Base-by-base conservation (phyloP, 2,113 vertebrate species). In the Festucalex cinctus region DNA sequence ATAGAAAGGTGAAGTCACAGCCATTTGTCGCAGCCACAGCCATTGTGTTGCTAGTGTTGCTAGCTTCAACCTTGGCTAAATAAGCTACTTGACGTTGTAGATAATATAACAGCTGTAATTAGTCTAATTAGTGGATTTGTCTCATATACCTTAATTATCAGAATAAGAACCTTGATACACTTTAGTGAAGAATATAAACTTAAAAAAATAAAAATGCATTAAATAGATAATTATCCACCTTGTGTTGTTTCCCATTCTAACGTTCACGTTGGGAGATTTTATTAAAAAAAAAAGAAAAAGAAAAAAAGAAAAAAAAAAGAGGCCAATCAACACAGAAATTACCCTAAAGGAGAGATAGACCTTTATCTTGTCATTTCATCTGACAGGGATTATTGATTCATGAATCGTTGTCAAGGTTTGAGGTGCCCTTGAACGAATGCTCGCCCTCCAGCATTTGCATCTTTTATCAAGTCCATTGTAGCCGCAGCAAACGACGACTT, bases 351-450 rank as follows among this genome's bases (percentile, higher is more conserved):
- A 77, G 81, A 83, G 75, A 68, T 66, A 37, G 71, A 53, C 68
- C 73, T 73, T 81, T 75, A 73, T 83, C 77, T 69, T 51, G 32
- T 57, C 35, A 22, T 73, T 79, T 83, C 70, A 84, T 86, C 75
- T 62, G 70, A 79, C 76, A 79, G 75, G 78, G 81, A 83, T 89
- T 85, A 86, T 86, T 85, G 87, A 88, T 86, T 87, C 78, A 83
- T 87, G 82, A 87, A 88, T 89, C 67, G 36, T 79, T 81, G 60
- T 41, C 77, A 68, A 43, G 60, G 74, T 83, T 76, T 78, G 71
- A 78, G 70, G 53, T 84, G 84, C 76, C 87, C 89, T 87, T 87
- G 78, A 83, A 77, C 71, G 68, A 77, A 66, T 22, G 43, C 60
- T 54, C 44, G 48, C 64, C 51, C 22, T 28, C 56, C 19, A 41